phyloP scores from a whole-genome alignment of 2,113 vertebrate species.

The Chloropsis cyanopogon region DNA sequence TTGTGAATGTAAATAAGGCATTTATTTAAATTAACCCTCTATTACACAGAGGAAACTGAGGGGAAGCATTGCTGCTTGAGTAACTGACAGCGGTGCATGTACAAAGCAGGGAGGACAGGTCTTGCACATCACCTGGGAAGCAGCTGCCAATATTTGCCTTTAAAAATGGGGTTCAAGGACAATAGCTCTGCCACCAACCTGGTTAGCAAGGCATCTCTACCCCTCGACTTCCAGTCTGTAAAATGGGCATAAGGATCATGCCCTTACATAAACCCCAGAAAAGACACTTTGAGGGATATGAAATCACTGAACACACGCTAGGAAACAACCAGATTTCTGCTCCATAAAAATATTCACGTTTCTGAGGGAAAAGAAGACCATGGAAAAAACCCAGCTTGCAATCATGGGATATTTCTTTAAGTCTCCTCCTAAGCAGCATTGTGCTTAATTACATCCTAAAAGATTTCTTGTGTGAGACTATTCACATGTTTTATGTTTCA shows the following conservation, averaged over 20 bases:
- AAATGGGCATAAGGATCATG: not conserved
- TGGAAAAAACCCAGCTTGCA: not conserved
- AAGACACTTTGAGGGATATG: fast-evolving
- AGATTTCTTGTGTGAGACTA: not conserved
- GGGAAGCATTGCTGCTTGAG: not conserved
- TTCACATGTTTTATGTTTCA: not conserved
- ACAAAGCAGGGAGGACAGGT: not conserved
- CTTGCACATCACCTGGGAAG: not conserved
- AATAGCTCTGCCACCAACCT: not conserved
- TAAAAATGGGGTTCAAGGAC: not conserved
- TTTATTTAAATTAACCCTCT: constrained; percentile 35
- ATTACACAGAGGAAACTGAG: not conserved
- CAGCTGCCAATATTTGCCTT: not conserved
- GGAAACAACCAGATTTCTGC: not conserved
- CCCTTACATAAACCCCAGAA: not conserved
- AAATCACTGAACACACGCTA: not conserved
- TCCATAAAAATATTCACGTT: not conserved
- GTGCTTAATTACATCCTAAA: not conserved
- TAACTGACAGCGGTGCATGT: not conserved
- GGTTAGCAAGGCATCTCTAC: not conserved
- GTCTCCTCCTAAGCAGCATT: not conserved
- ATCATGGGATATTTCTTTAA: not conserved
- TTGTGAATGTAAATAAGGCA: constrained; percentile 26
- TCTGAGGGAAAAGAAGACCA: not conserved
- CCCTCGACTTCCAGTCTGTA: not conserved